Percentiles rank a stretch among this genome's conserved stretches.
These are phyloP conservation scores for Phrynosoma platyrhinos DNA, from an alignment of 2,113 vertebrate species.

Conservation along the genomic window DNA sequence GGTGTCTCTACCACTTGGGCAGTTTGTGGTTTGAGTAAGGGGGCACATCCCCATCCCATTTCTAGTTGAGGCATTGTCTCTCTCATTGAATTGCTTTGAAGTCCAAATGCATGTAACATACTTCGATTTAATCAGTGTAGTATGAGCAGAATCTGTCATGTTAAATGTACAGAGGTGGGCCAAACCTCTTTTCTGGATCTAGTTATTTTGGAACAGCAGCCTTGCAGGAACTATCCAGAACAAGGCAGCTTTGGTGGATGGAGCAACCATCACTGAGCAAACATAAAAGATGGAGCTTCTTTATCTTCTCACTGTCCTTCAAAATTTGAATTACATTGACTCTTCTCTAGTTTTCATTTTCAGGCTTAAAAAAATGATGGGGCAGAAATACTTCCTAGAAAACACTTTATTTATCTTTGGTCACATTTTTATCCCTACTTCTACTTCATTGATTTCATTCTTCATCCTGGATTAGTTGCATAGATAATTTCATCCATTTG, in stretches of 20 bases:
- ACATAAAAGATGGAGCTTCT: background rate
- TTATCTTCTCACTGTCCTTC: background rate
- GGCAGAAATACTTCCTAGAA: background rate
- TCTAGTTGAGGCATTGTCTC: too few species aligned
- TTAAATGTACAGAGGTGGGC: too few species aligned
- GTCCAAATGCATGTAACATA: too few species aligned
- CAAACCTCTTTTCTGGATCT: too few species aligned
- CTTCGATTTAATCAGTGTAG: too few species aligned
- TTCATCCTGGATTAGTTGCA: background rate
- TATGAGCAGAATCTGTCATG: too few species aligned
- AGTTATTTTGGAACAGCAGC: constrained; percentile 13
- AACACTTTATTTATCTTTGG: background rate
- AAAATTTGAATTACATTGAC: background rate
- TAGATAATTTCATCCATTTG: background rate
- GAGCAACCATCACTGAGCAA: too few species aligned
- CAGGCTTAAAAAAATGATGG: too few species aligned
- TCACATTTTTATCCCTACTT: background rate
- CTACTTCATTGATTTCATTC: background rate
- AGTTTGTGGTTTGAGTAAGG: too few species aligned
- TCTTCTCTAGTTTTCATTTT: background rate
- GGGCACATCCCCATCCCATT: too few species aligned
- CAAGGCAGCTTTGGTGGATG: background rate
- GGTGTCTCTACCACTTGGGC: too few species aligned
- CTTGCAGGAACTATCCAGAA: background rate
- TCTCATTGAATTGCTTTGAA: too few species aligned